Conservation (phyloP, 2,888 invertebrate genomes). For the Spicauda simplicius region DNA sequence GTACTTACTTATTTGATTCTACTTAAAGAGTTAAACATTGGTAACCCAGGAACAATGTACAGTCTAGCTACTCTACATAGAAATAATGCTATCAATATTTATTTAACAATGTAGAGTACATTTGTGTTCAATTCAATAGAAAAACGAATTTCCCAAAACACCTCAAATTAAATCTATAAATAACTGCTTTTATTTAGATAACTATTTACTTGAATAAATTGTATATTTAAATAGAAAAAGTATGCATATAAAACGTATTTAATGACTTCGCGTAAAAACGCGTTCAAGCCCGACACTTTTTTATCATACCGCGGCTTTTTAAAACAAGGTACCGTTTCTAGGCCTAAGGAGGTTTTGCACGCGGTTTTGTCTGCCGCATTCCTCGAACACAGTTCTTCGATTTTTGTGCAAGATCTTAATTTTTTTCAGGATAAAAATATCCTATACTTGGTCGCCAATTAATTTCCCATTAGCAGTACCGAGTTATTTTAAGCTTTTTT, state of each 20-base stretch:
- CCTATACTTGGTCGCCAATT: too few relatives aligned
- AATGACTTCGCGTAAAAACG: conserved; percentile 12
- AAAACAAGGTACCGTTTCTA: conserved; percentile 16
- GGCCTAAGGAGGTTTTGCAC: background rate
- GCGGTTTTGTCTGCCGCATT: background rate
- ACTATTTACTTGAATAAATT: conserved; percentile 15
- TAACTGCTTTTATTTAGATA: conserved; percentile 6
- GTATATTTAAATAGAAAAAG: conserved; percentile 17
- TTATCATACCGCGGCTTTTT: conserved; percentile 9
- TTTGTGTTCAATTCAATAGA: background rate
- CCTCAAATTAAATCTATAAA: background rate
- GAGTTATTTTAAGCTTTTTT: too few relatives aligned
- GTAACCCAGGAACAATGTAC: too few relatives aligned
- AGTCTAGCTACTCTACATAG: too few relatives aligned
- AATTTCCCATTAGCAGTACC: too few relatives aligned
- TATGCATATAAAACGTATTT: conserved; percentile 9
- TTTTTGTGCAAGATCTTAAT: too few relatives aligned
- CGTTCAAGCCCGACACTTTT: conserved; percentile 17
- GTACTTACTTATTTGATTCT: background rate
- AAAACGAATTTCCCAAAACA: background rate
- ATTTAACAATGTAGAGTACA: too few relatives aligned
- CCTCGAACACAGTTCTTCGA: background rate
- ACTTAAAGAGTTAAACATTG: too few relatives aligned
- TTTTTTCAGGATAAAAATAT: too few relatives aligned
- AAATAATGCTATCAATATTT: too few relatives aligned